A percentile compares a stretch with the other conserved stretches of the same genome.
Evolutionary conservation across 1,140 invertebrate genomes (phyloP).

Genomic region (Pectinophora gossypiella): DNA sequence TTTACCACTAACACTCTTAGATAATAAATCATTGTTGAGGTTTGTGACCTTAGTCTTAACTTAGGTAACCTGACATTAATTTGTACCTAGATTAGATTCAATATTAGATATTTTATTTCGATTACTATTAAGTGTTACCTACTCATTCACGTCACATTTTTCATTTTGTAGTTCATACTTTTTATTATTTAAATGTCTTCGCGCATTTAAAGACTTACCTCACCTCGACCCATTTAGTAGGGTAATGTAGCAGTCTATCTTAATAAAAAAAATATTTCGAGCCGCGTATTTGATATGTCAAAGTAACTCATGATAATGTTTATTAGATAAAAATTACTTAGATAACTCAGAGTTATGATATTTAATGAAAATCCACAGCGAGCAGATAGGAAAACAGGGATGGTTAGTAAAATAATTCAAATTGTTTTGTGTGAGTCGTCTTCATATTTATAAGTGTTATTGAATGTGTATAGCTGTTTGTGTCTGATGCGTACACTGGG

Average conservation of each 20-base stretch:
- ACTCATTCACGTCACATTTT: constrained; percentile 17
- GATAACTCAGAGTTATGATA: constrained; percentile 65
- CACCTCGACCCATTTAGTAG: constrained; percentile 63
- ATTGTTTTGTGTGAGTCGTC: constrained; percentile 65
- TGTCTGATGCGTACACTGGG: constrained; percentile 44
- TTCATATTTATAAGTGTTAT: constrained; percentile 68
- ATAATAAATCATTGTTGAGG: constrained; percentile 61
- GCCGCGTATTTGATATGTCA: constrained; percentile 74
- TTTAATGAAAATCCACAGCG: constrained; percentile 65
- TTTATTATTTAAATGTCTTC: constrained; percentile 30
- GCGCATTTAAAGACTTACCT: constrained; percentile 34
- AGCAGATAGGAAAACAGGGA: constrained; percentile 73
- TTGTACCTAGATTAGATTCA: constrained; percentile 53
- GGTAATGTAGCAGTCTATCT: constrained; percentile 61
- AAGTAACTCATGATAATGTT: constrained; percentile 69
- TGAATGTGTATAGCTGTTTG: constrained; percentile 64
- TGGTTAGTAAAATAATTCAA: constrained; percentile 62
- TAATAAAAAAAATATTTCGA: constrained; percentile 70
- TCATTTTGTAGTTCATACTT: constrained; percentile 42
- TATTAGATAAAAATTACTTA: constrained; percentile 68
- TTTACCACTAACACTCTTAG: constrained; percentile 57
- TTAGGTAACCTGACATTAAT: constrained; percentile 46
- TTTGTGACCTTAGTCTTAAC: constrained; percentile 57
- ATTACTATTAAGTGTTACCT: constrained; percentile 22
- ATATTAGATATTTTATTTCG: constrained; percentile 41